phyloP scores from a whole-genome alignment of 2,113 vertebrate genomes.

The Leptosomus discolor region DNA sequence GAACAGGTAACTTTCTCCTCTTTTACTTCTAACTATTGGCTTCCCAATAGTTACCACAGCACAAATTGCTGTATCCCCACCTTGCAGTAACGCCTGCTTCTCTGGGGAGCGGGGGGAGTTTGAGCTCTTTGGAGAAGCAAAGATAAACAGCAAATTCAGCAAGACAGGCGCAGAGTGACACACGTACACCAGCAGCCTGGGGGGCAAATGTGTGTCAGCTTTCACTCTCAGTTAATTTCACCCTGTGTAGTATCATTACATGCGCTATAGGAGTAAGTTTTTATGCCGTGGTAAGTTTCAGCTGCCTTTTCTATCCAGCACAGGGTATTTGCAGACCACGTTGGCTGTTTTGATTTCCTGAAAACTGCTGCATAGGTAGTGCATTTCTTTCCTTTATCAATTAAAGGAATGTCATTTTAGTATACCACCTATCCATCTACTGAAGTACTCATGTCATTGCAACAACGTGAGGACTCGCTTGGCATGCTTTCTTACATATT shows the following conservation, averaged over 20 bases:
- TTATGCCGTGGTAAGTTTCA: not conserved
- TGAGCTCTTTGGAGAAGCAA: not conserved
- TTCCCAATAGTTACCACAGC: not conserved
- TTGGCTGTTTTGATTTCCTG: not conserved
- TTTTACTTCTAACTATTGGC: not conserved
- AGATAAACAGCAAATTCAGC: not conserved
- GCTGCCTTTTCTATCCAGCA: not conserved
- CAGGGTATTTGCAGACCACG: not conserved
- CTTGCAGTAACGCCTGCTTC: not conserved
- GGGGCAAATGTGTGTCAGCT: not conserved
- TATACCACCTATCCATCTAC: not conserved
- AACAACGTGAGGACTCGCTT: not conserved
- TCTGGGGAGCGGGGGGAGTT: not conserved
- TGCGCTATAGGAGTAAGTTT: not conserved
- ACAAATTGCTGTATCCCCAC: not conserved
- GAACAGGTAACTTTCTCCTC: not conserved
- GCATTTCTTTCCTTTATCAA: not conserved
- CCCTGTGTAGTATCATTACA: not conserved
- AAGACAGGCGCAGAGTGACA: not conserved
- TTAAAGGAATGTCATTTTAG: not conserved
- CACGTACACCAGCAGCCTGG: not conserved
- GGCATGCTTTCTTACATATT: not conserved
- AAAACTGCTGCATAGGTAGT: not conserved
- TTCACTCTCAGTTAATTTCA: not conserved
- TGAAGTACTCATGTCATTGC: not conserved